Conservation (phyloP, 1,140 invertebrate genomes). For the Drosophila yakuba region DNA sequence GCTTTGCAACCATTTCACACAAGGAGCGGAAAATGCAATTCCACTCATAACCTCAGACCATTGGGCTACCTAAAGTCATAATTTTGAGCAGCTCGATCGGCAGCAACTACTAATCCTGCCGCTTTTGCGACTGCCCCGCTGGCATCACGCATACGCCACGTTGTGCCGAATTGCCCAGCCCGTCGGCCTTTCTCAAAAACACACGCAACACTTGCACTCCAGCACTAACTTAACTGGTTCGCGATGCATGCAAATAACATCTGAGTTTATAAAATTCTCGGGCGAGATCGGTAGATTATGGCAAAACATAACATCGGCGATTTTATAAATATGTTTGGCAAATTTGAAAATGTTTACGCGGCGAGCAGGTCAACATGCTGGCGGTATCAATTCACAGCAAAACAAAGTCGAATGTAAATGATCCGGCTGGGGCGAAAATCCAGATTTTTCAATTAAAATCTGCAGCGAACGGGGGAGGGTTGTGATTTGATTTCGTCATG, state of each 20-base stretch:
- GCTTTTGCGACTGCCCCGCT: constrained; percentile 39
- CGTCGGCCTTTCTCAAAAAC: constrained; percentile 60
- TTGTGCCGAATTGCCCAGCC: constrained; percentile 51
- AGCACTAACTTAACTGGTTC: constrained; percentile 50
- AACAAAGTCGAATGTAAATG: constrained; percentile 56
- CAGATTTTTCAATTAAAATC: constrained; percentile 64
- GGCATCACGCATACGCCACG: constrained; percentile 62
- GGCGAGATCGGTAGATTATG: constrained; percentile 31
- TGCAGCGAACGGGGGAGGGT: constrained; percentile 18
- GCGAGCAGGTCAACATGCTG: constrained; percentile 26
- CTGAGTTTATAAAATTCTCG: constrained; percentile 25
- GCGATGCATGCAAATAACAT: constrained; percentile 10
- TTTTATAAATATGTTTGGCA: constrained; percentile 51
- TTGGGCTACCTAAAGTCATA: constrained; percentile 52
- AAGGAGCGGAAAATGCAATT: constrained; percentile 38
- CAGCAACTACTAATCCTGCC: constrained; percentile 24
- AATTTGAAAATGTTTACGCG: constrained; percentile 61
- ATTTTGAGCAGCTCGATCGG: constrained; percentile 16
- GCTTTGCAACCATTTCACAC: constrained; percentile 21
- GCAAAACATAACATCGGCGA: constrained; percentile 47
- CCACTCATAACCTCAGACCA: constrained; percentile 35
- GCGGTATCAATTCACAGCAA: constrained; percentile 21
- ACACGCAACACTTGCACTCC: constrained; percentile 53
- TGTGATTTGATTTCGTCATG: constrained; percentile 49
- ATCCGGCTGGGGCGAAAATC: constrained; percentile 43